These are phyloP conservation scores for Drosophila elegans DNA, from an alignment of 1,140 invertebrate species.

Conservation along the genomic window DNA sequence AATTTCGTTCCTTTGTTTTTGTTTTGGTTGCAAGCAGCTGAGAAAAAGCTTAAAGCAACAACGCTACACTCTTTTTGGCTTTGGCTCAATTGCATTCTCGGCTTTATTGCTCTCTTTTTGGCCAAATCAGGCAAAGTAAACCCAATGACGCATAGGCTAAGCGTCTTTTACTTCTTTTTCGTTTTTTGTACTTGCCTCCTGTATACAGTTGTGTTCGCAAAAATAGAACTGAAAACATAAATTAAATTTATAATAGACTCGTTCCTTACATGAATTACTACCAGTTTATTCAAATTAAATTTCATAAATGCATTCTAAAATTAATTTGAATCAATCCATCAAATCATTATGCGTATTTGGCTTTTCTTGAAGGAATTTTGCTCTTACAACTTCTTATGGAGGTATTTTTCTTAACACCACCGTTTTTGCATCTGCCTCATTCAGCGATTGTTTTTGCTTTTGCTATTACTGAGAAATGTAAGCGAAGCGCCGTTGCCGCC, in stretches of 20 bases:
- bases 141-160: constrained; percentile 57
- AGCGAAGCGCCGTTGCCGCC: constrained; percentile 78
- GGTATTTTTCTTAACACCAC: background rate
- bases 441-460: constrained; percentile 57
- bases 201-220: background rate
- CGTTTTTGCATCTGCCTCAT: constrained; percentile 52
- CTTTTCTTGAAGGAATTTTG: no score
- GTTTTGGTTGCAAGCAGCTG: constrained; percentile 59
- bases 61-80: constrained; percentile 22
- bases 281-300: no score
- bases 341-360: no score
- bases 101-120: constrained; percentile 13
- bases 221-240: background rate
- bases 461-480: constrained; percentile 56
- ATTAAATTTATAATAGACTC: no score
- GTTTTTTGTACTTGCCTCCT: constrained; percentile 1
- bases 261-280: no score
- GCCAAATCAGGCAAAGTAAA: constrained; percentile 19
- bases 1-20: constrained; percentile 36
- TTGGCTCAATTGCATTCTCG: constrained; percentile 33
- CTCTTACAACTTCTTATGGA: background rate
- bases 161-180: constrained; percentile 23
- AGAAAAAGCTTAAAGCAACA: constrained; percentile 9
- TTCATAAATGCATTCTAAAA: no score
- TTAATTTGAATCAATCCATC: no score